A percentile compares a stretch with the other conserved stretches of the same genome.
Evolutionary conservation across 2,113 vertebrate species (phyloP).

Genomic region (Myiozetetes cayanensis): DNA sequence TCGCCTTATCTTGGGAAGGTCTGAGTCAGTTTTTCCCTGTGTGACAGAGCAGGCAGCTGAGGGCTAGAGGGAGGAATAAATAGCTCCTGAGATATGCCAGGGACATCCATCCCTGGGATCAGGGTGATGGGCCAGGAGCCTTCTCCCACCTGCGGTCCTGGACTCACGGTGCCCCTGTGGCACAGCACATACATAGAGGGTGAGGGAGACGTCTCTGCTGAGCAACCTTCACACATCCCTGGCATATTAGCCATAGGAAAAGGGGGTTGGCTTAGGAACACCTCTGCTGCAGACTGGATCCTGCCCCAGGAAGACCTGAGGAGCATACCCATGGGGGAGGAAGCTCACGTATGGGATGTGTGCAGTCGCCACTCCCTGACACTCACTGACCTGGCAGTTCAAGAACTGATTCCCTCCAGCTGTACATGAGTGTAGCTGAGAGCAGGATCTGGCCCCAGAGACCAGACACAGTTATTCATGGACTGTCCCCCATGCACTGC

Average conservation of each 20-base stretch:
- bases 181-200: fast-evolving
- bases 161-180: neutral
- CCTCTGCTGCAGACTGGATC: neutral
- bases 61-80: slow-evolving; percentile 44
- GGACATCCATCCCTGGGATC: neutral
- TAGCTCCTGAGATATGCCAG: slow-evolving; percentile 4
- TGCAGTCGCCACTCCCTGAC: fast-evolving
- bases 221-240: neutral
- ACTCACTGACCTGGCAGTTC: neutral
- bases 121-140: neutral
- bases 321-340: neutral
- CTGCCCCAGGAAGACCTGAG: neutral
- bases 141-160: neutral
- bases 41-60: slow-evolving; percentile 39
- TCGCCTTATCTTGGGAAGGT: slow-evolving; percentile 59
- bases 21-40: slow-evolving; percentile 66
- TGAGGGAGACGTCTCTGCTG: neutral
- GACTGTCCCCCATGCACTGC: neutral
- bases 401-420: neutral
- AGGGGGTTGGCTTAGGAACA: neutral
- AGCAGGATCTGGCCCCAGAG: neutral
- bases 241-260: neutral
- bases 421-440: neutral
- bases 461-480: neutral
- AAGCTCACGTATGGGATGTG: fast-evolving